Base-by-base conservation (phyloP, 2,888 invertebrate species). In the Hyles lineata region DNA sequence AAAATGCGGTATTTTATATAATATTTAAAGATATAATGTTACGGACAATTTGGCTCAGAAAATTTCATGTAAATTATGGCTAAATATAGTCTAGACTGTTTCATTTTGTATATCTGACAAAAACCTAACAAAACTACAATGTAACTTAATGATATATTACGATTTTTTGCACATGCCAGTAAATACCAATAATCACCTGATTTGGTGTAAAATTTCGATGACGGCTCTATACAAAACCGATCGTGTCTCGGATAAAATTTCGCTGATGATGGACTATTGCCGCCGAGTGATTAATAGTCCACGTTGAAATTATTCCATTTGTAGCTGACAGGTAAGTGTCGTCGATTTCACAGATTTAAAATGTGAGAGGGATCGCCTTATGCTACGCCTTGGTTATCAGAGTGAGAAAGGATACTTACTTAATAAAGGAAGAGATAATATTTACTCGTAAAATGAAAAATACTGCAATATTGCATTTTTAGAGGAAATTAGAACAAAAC, bases 281-380 rank as follows among this genome's bases (percentile, higher is more conserved):
- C 52, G 55, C 52, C 72, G 67, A 72, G 23, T 72, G 72, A 72
- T 72, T 72, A 55, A 72, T 72, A 35, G 58, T 55, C 61, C 43
- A 43, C 67, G 19, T 58, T 58, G 52, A 55, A 55, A 72, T 35
- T 55, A 58, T 43, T 43, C 63, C 35, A 72, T 67, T 72, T 67
- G 55, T 23, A 11, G 5, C 23, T 59, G 58, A 19, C 23, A 67
- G 23, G 21, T 63, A 63, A 35, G 43, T 21, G 23, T 21, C 43
- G 63, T 21, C 50, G 50, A 35, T 62, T 23, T 50, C 55, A 55
- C n/a, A 17, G 43, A 67, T 29, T 29, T 19, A 6, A 67, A 21
- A 6, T 21, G 9, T 43, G 50, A 67, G 3, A 17, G 50, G 23
- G 43, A 50, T 43, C 19, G 23, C 17, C 1, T 43, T 43, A 43